Percentiles rank a stretch among this genome's conserved stretches.
Conservation (phyloP, 2,113 vertebrate genomes). For the Hiodon alosoides region DNA sequence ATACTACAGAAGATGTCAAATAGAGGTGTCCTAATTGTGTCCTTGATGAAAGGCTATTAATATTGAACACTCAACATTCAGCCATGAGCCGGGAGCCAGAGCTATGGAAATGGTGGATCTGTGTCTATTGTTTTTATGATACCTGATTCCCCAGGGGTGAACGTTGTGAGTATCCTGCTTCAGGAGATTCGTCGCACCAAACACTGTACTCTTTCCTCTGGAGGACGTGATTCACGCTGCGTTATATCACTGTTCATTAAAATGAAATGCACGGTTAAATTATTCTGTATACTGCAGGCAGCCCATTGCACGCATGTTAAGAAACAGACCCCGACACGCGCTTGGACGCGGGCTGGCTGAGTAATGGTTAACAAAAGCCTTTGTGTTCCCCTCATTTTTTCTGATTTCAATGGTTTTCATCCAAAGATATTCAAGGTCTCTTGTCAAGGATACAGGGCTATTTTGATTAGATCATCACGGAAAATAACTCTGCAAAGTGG, state of each 20-base stretch:
- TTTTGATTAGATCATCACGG: not conserved
- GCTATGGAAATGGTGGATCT: slow-evolving; percentile 61
- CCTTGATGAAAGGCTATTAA: slow-evolving; percentile 75
- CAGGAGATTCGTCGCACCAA: slow-evolving; percentile 70
- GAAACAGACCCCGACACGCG: not conserved
- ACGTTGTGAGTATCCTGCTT: slow-evolving; percentile 54
- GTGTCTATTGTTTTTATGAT: slow-evolving; percentile 69
- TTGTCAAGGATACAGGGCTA: not conserved
- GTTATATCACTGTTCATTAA: slow-evolving; percentile 73
- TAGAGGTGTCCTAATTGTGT: slow-evolving; percentile 73
- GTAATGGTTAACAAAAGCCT: not conserved
- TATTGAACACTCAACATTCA: slow-evolving; percentile 64
- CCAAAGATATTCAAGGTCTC: slow-evolving; percentile 3
- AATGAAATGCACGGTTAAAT: slow-evolving; percentile 63
- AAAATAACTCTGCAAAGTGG: not conserved
- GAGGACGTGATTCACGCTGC: slow-evolving; percentile 63
- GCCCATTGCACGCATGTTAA: slow-evolving; percentile 21
- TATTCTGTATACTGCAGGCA: slow-evolving; percentile 65
- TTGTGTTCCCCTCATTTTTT: not conserved
- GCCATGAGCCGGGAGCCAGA: slow-evolving; percentile 40
- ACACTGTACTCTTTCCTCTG: slow-evolving; percentile 57
- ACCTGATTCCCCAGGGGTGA: slow-evolving; percentile 65
- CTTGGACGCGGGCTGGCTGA: not conserved
- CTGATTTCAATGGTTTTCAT: not conserved
- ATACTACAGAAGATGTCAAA: slow-evolving; percentile 65